Percentiles rank a stretch among this genome's conserved stretches.
Conservation (phyloP, 2,797 vertebrate genomes). For the Dromococcyx pavoninus region DNA sequence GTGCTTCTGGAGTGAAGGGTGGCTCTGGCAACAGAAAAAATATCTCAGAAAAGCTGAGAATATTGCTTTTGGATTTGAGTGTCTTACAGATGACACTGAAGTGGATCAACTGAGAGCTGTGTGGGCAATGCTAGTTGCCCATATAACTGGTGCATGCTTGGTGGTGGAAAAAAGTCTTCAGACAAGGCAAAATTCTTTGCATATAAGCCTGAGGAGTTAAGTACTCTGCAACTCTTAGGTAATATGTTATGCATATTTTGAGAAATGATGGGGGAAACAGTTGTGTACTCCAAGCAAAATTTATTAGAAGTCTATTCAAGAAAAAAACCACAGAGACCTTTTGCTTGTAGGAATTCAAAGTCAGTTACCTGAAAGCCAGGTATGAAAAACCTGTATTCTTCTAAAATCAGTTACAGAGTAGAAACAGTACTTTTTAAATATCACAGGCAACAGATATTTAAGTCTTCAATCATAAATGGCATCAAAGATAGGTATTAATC, state of each 20-base stretch:
- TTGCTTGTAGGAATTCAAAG: slow-evolving; percentile 82
- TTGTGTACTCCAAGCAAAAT: slow-evolving; percentile 84
- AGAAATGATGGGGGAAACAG: slow-evolving; percentile 48
- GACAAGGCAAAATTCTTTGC: neutral
- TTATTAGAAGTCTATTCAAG: slow-evolving; percentile 91
- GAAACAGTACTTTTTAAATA: slow-evolving; percentile 81
- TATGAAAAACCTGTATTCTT: slow-evolving; percentile 74
- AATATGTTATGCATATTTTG: neutral
- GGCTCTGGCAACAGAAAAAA: neutral
- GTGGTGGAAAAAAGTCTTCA: neutral
- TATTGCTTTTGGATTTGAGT: neutral
- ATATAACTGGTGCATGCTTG: neutral
- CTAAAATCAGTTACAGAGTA: slow-evolving; percentile 83
- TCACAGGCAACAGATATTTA: slow-evolving; percentile 80
- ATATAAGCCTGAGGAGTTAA: neutral
- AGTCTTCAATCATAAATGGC: slow-evolving; percentile 77
- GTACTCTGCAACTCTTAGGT: neutral
- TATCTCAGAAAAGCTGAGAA: neutral
- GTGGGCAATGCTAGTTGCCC: neutral
- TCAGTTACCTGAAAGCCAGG: slow-evolving; percentile 77
- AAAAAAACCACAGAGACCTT: slow-evolving; percentile 80
- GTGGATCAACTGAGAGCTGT: neutral
- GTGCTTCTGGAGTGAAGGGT: neutral
- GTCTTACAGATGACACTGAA: neutral
- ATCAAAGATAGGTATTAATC: slow-evolving; percentile 76